Evolutionary conservation across 2,888 invertebrate genomes (phyloP).

Genomic region (Lordiphosa andalusiaca): DNA sequence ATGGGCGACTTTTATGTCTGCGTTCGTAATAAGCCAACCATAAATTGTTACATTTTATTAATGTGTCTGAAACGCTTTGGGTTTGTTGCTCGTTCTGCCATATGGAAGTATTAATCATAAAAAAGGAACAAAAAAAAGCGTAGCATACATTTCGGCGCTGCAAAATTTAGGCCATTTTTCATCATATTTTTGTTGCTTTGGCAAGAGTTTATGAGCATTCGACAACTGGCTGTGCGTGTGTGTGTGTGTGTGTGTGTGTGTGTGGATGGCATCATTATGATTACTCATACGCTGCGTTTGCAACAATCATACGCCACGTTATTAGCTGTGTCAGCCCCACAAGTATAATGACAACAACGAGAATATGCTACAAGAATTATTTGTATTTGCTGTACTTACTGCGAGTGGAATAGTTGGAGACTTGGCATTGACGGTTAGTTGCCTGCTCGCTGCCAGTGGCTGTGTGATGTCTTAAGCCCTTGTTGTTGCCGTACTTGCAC

Average conservation of each 20-base stretch:
- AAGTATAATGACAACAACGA: constrained; percentile 72
- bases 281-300: constrained; percentile 73
- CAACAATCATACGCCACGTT: constrained; percentile 72
- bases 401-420: constrained; percentile 1
- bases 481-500: constrained; percentile 26
- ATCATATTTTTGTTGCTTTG: constrained; percentile 40
- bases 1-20: constrained; percentile 22
- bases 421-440: constrained; percentile 30
- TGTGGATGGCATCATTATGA: constrained; percentile 58
- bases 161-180: constrained; percentile 71
- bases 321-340: constrained; percentile 72
- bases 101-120: constrained; percentile 71
- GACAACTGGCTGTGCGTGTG: constrained; percentile 17
- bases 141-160: constrained; percentile 51
- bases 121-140: constrained; percentile 6
- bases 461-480: constrained; percentile 42
- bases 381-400: constrained; percentile 53
- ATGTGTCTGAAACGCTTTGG: constrained; percentile 65
- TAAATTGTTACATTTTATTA: constrained; percentile 75
- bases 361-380: constrained; percentile 59
- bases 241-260: constrained; percentile 11
- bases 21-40: constrained; percentile 61
- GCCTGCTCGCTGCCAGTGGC: constrained; percentile 35
- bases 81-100: constrained; percentile 61
- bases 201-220: constrained; percentile 61